Evolutionary conservation across 2,888 invertebrate genomes (phyloP), one percentile per base, ranked within the genome.

Genomic region (Drosophila phalerata): DNA sequence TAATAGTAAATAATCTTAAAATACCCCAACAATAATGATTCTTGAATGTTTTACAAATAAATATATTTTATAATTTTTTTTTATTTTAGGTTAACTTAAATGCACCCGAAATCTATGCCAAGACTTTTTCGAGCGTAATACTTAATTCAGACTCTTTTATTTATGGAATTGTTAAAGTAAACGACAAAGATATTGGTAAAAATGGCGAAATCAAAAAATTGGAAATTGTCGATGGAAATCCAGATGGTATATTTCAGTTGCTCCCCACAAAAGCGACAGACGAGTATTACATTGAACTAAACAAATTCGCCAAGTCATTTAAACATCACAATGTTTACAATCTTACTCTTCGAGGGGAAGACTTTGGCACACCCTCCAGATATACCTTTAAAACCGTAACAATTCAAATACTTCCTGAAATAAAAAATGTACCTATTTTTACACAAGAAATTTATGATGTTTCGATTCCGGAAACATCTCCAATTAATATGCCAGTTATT

Each of bases 191-290:
- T 92, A 93, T 93, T 43, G 98, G 98, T 0, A 94, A 95, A 22
- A 97, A 97, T 92, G 98, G 98, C 0, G 94, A 96, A 90, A 96
- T 98, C 48, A 95, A 95, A 56, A 94, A 94, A 45, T 93, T 98
- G 48, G 97, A 97, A 83, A 97, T 98, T 64, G 96, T 97, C 5
- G 97, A 96, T 74, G 98, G 98, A 0, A 98, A 98, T 92, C 96
- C 97, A 0, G 96, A 97, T 81, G 97, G 97, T 0, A 96, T 97
- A 92, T 98, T 98, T 92, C 94, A 96, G 56, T 95, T 98, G 58
- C 93, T 94, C 48, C 94, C 95, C 0, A 93, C 94, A 28, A 92
- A 93, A 69, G 94, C 94, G 84, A 92, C 93, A 5, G 95, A 95
- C 51, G 97, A 97, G 92, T 97, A 94, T 92, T 96, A 96, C 88